A percentile compares a stretch with the other conserved stretches of the same genome.
Conservation (phyloP, 2,797 vertebrate genomes). For the Tiaroga cobitis region DNA sequence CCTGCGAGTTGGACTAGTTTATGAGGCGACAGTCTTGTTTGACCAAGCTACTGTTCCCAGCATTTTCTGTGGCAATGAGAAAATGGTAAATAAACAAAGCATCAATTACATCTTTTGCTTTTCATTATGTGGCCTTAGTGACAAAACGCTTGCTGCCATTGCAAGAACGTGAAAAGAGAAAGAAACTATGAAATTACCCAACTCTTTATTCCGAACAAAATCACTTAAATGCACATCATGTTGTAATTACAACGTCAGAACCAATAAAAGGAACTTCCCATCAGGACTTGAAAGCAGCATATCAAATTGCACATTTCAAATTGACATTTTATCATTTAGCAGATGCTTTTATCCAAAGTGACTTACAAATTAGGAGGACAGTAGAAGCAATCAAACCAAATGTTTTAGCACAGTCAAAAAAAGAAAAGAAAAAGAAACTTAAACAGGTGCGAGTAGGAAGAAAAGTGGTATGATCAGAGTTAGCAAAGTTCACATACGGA, state of each 20-base stretch:
- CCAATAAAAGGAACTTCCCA: background rate
- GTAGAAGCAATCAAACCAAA: background rate
- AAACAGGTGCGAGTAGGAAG: background rate
- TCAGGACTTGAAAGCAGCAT: background rate
- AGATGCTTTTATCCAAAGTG: background rate
- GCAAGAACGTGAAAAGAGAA: background rate
- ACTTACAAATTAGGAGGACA: background rate
- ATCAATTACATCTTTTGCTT: background rate
- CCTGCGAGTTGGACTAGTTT: background rate
- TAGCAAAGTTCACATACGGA: slow-evolving; percentile 27
- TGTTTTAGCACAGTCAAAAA: background rate
- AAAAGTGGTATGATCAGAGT: background rate
- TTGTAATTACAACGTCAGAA: background rate
- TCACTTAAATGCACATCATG: background rate
- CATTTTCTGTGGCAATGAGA: background rate
- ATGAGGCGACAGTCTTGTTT: background rate
- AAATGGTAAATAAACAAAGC: background rate
- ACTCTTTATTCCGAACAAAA: background rate
- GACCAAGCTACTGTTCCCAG: background rate
- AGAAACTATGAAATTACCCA: background rate
- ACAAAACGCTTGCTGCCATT: background rate
- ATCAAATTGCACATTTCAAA: background rate
- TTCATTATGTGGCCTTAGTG: background rate
- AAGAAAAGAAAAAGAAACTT: background rate
- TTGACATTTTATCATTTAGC: background rate